Percentiles rank a stretch among this genome's conserved stretches.
phyloP scores from a whole-genome alignment of 2,113 vertebrate genomes.

The Megaleporinus macrocephalus region DNA sequence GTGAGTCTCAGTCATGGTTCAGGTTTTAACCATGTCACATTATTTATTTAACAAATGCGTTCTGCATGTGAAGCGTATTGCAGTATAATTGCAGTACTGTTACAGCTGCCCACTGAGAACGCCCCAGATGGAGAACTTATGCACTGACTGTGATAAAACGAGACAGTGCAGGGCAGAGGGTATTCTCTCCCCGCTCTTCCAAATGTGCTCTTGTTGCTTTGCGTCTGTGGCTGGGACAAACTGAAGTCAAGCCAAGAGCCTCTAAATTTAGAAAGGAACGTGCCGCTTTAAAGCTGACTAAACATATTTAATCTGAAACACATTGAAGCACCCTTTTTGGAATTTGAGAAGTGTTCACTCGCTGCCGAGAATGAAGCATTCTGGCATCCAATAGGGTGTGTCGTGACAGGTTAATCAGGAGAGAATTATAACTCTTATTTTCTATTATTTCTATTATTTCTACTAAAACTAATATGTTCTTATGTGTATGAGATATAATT shows the following conservation, averaged over 20 bases:
- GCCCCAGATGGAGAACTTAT: neutral
- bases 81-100: neutral
- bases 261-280: slow-evolving; percentile 50
- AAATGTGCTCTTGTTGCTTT: slow-evolving; percentile 11
- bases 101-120: too few species aligned
- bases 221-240: neutral
- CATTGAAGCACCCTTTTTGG: slow-evolving; percentile 15
- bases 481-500: neutral
- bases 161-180: neutral
- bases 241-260: slow-evolving; percentile 31
- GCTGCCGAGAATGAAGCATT: neutral
- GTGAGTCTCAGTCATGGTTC: too few species aligned
- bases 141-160: neutral
- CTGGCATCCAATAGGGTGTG: neutral
- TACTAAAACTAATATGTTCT: too few species aligned
- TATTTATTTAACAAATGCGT: too few species aligned
- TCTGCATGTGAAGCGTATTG: too few species aligned
- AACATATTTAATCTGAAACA: slow-evolving; percentile 40
- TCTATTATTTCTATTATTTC: too few species aligned
- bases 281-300: slow-evolving; percentile 40
- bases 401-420: neutral
- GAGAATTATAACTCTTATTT: neutral
- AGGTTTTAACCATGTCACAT: too few species aligned
- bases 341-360: neutral
- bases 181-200: neutral